Evolutionary conservation across 2,888 invertebrate genomes (phyloP), one percentile per base, ranked within the genome.

Genomic region (Agrotis segetum): DNA sequence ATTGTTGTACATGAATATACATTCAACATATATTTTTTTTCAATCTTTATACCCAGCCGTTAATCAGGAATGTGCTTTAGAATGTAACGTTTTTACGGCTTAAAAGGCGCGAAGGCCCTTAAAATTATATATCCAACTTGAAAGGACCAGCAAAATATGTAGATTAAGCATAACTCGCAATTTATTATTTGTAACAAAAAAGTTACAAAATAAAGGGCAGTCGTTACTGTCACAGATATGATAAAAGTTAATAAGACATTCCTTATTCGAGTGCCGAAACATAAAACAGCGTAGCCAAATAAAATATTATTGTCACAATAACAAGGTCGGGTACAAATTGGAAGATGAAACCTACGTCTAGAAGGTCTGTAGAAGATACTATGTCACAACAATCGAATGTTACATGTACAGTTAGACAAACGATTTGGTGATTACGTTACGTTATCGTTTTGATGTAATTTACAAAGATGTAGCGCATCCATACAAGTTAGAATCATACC

Each of bases 381-480:
- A 53, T 50, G 44, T 56, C 59, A 67, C 61, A 71, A 74, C 71
- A 81, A 78, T 78, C 29, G 47, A 60, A 60, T 61, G 44, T 75
- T 59, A 81, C 71, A 79, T 76, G 78, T 83, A 83, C 81, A 66
- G 24, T 19, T 16, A 14, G 49, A 56, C 17, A n/a, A 24, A 14
- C 1, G 1, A 19, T 29, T 46, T 67, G 29, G 19, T 67, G 9
- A 29, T 29, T 29, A n/a, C n/a, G n/a, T n/a, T n/a, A n/a, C n/a
- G n/a, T n/a, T n/a, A n/a, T n/a, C n/a, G n/a, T n/a, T n/a, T n/a
- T n/a, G n/a, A n/a, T n/a, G n/a, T n/a, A n/a, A n/a, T n/a, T n/a
- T n/a, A n/a, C n/a, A n/a, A n/a, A n/a, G n/a, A n/a, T n/a, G n/a
- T n/a, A n/a, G n/a, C n/a, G n/a, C n/a, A n/a, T n/a, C n/a, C n/a